These are phyloP conservation scores for Netta rufina DNA, from an alignment of 2,797 vertebrate genomes.

Conservation along the genomic window DNA sequence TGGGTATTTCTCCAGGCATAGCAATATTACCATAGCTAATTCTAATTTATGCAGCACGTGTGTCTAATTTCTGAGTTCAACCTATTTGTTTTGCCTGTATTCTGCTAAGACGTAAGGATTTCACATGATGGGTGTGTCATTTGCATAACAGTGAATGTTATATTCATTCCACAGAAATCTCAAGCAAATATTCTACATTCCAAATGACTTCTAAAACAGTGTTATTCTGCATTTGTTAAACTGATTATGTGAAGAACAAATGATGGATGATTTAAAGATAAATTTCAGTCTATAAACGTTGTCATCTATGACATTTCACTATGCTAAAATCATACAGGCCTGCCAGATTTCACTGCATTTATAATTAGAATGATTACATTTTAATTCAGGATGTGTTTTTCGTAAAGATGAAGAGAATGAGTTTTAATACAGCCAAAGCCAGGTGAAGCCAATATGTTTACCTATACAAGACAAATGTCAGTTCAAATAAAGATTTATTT, in stretches of 20 bases:
- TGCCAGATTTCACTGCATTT: conserved; percentile 60
- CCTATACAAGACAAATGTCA: conserved; percentile 44
- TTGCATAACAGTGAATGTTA: conserved; percentile 37
- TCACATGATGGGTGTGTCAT: conserved; percentile 2
- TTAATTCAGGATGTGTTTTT: conserved; percentile 72
- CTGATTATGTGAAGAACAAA: conserved; percentile 49
- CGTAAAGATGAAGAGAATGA: conserved; percentile 53
- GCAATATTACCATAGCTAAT: conserved; percentile 4
- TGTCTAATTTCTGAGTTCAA: conserved; percentile 21
- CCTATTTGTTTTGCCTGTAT: neutral
- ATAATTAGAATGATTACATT: conserved; percentile 70
- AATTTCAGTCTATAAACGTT: conserved; percentile 50
- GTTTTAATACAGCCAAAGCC: conserved; percentile 39
- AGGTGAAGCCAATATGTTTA: conserved; percentile 34
- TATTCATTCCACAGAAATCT: conserved; percentile 33
- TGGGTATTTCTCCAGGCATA: neutral
- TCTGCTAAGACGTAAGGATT: neutral
- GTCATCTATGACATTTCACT: conserved; percentile 33
- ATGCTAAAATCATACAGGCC: conserved; percentile 49
- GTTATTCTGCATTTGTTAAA: conserved; percentile 41
- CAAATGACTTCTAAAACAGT: conserved; percentile 34
- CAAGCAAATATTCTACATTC: conserved; percentile 37
- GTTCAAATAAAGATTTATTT: conserved; percentile 52
- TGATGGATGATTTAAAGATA: conserved; percentile 57
- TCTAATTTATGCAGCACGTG: conserved; percentile 30